Evolutionary conservation across 2,888 invertebrate genomes (phyloP), one percentile per base, ranked within the genome.

Genomic region (Apotomis betuletana): DNA sequence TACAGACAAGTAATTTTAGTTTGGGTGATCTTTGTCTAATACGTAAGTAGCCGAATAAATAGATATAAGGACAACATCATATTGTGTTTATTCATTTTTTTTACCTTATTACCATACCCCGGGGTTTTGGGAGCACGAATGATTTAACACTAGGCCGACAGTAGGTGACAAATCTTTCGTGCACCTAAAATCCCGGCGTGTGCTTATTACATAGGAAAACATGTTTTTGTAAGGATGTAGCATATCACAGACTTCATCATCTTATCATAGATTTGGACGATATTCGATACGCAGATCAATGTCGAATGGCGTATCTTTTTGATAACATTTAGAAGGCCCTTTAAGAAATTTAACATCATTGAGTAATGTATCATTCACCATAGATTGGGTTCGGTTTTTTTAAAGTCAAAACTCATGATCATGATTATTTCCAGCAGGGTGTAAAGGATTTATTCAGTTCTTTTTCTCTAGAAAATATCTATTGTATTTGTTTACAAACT

Each of bases 1-100:
- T n/a, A 52, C 27, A 4, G 5, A 36, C 8, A 12, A 5, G 27
- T 51, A 6, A n/a, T 62, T 63, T 38, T 36, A 51, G 51, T 63
- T 63, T n/a, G 38, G 9, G 38, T 52, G 51, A 52, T 63, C n/a
- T 63, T 70, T 65, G 36, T 38, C 13, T 65, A 60, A 51, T 70
- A 59, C 64, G 59, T 36, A 5, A 36, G 15, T 15, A 15, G 15
- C 15, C 6, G 6, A 69, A 59, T 70, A 70, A 64, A 70, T 70
- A 55, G 13, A 2, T 46, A 15, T 61, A 15, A 46, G 44, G 3
- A 13, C 9, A 60, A 5, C 13, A 15, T 27, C 1, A 27, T 27
- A 27, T 27, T 15, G 46, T 46, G 13, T 46, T 9, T 8, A 15
- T 61, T 61, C 3, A 6, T 58, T 6, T 0, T 52, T n/a, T 5